These are phyloP conservation scores for Phyllotreta cruciferae DNA, from an alignment of 2,888 invertebrate genomes.

Conservation along the genomic window DNA sequence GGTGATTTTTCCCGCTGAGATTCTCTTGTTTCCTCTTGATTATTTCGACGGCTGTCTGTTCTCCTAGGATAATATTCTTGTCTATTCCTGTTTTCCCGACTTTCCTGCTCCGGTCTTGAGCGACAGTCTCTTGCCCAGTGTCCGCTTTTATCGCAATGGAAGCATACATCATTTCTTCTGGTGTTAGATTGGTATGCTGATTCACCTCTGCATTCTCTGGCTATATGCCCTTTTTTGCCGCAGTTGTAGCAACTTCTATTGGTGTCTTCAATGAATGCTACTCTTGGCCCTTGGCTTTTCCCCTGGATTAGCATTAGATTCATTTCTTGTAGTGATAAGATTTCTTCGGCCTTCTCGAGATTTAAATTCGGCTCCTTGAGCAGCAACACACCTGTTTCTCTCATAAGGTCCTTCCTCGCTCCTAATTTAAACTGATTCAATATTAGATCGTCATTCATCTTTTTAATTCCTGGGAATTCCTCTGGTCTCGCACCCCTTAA, in stretches of 20 bases:
- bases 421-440: constrained; percentile 32
- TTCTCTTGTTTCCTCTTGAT: too few relatives aligned
- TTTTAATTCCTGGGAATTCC: constrained; percentile 19
- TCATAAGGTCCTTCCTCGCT: constrained; percentile 18
- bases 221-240: constrained; percentile 2
- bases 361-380: constrained; percentile 8
- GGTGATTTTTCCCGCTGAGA: too few relatives aligned
- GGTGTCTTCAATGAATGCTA: too few relatives aligned
- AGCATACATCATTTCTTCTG: not conserved
- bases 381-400: constrained; percentile 15
- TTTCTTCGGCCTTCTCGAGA: constrained; percentile 18
- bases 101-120: not conserved
- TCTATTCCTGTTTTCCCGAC: not conserved
- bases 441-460: constrained; percentile 15
- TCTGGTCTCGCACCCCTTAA: not conserved
- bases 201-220: not conserved
- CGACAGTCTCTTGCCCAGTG: not conserved
- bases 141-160: not conserved
- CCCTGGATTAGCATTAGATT: constrained; percentile 6
- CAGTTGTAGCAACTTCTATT: not conserved
- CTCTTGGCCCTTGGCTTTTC: not conserved
- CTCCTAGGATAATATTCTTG: not conserved
- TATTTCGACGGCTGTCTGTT: not conserved
- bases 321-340: not conserved
- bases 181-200: not conserved